Conservation (phyloP, 2,888 invertebrate genomes). For the Seladonia tumulorum region DNA sequence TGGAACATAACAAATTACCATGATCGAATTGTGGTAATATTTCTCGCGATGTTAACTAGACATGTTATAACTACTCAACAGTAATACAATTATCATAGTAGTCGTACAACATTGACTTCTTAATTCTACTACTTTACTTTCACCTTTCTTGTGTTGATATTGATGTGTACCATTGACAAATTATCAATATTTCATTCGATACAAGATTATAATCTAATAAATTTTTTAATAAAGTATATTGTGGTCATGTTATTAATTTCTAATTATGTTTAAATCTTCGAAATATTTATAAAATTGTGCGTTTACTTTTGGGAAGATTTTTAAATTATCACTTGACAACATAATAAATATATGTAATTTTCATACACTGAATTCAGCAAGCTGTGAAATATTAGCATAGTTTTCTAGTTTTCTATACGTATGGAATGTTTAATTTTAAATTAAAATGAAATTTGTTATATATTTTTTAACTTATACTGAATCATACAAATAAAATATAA, state of each 20-base stretch:
- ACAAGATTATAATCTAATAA: not conserved
- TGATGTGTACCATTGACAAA: not conserved
- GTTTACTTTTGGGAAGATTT: constrained; percentile 28
- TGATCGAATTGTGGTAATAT: not conserved
- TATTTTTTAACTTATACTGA: constrained; percentile 5
- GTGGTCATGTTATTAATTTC: not conserved
- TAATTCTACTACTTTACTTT: constrained; percentile 20
- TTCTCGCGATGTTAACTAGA: not conserved
- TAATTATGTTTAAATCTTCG: not conserved
- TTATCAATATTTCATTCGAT: not conserved
- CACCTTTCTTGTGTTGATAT: not conserved
- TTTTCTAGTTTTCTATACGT: not conserved
- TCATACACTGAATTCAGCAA: not conserved
- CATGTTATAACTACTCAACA: not conserved
- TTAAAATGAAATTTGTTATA: not conserved
- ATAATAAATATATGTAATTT: not conserved
- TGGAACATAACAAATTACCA: not conserved
- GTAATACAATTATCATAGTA: not conserved
- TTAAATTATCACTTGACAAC: not conserved
- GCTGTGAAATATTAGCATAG: not conserved
- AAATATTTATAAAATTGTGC: constrained; percentile 51
- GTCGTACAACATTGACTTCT: constrained; percentile 28
- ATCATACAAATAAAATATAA: not conserved
- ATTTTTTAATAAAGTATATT: not conserved
- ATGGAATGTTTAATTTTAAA: not conserved